These are phyloP conservation scores for Microchrysa polita DNA, from an alignment of 2,888 invertebrate species.

Conservation along the genomic window DNA sequence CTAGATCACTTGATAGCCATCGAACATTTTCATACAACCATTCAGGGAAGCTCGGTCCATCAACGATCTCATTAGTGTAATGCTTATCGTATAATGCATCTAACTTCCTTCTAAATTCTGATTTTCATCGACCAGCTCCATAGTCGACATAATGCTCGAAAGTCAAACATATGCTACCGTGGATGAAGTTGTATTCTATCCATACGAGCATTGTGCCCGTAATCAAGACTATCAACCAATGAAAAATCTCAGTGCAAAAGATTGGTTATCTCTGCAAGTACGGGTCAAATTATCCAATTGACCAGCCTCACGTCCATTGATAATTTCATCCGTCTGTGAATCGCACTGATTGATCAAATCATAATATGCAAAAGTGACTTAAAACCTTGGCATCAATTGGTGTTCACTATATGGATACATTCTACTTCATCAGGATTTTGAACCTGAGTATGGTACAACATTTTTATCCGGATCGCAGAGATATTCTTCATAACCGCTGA, in stretches of 20 bases:
- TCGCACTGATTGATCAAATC: slow-evolving; percentile 28
- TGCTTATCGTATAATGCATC: slow-evolving; percentile 37
- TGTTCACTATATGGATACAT: neutral
- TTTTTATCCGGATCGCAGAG: neutral
- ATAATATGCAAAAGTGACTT: slow-evolving; percentile 3
- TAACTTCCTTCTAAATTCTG: slow-evolving; percentile 29
- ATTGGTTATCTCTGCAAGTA: slow-evolving; percentile 32
- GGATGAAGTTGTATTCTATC: neutral
- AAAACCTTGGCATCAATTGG: slow-evolving; percentile 15
- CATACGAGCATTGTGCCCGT: neutral
- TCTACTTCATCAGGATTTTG: too few relatives aligned
- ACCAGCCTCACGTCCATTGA: slow-evolving; percentile 36
- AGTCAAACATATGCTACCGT: too few relatives aligned
- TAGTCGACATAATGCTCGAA: too few relatives aligned
- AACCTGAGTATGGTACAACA: neutral
- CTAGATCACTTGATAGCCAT: slow-evolving; percentile 31
- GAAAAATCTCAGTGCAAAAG: slow-evolving; percentile 35
- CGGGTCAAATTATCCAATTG: slow-evolving; percentile 41
- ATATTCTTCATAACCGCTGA: slow-evolving; percentile 11
- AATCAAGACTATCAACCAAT: slow-evolving; percentile 14
- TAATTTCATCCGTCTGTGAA: slow-evolving; percentile 37
- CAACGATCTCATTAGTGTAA: slow-evolving; percentile 34
- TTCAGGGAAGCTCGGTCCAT: slow-evolving; percentile 3
- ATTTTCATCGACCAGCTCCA: slow-evolving; percentile 7
- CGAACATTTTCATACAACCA: slow-evolving; percentile 4